Evolutionary conservation across 2,888 invertebrate species (phyloP), one percentile per base, ranked within the genome.

Genomic region (Hydrotaea diabolus): DNA sequence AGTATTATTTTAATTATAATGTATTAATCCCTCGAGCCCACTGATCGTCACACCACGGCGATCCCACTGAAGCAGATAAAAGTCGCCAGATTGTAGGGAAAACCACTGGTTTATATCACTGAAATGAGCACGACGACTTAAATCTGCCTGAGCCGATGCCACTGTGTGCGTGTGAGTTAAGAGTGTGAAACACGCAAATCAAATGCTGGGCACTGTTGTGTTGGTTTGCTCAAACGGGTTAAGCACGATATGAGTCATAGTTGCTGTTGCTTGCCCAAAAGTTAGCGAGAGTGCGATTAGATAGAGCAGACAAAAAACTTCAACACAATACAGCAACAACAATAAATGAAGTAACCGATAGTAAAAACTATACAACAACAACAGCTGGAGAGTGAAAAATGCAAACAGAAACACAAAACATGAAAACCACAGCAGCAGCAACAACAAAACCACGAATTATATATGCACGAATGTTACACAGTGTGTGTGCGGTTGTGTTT

Each of bases 321-420:
- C 43, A 43, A 43, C 3, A 3, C 15, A n/a, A 49, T n/a, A 15
- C 49, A 49, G 15, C 26, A 31, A 36, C 31, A 31, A 62, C 17
- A 39, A 31, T 3, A 69, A 46, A 69, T 69, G 46, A 46, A 69
- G 66, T 21, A 69, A 31, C 62, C 15, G n/a, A n/a, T n/a, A n/a
- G n/a, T n/a, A n/a, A n/a, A n/a, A n/a, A n/a, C n/a, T n/a, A n/a
- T n/a, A n/a, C n/a, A 66, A 21, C 19, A 66, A 69, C 43, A 69
- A 23, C 15, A 46, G 23, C 7, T 17, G 36, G 9, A 11, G 39
- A 36, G 36, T 36, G 64, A 36, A 69, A 69, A 23, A n/a, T n/a
- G n/a, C n/a, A n/a, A n/a, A 69, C 46, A 69, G 69, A 69, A 43
- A 59, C 31, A 69, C 66, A 69, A 17, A 15, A 62, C 2, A 62